Percentiles rank a stretch among this genome's conserved stretches.
phyloP scores from a whole-genome alignment of 1,140 invertebrate genomes.

The Lordiphosa stackelbergi region DNA sequence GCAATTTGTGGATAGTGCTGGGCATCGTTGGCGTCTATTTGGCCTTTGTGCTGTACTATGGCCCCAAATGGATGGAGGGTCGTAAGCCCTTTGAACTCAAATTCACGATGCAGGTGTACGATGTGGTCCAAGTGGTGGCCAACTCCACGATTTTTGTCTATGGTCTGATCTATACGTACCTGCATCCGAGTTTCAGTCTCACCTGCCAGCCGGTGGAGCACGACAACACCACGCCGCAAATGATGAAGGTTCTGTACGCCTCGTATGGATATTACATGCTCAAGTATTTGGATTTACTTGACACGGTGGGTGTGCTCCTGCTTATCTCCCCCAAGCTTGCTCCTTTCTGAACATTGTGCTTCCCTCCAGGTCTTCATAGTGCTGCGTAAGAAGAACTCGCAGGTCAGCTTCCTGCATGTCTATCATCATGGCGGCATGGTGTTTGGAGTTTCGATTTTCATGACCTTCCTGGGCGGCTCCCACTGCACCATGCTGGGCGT shows the following conservation, averaged over 20 bases:
- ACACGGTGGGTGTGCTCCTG: slow-evolving; percentile 78
- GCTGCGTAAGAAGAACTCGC: slow-evolving; percentile 87
- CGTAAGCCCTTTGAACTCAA: slow-evolving; percentile 84
- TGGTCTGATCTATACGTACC: slow-evolving; percentile 77
- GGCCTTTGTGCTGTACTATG: slow-evolving; percentile 79
- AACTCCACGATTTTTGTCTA: slow-evolving; percentile 82
- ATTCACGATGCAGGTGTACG: slow-evolving; percentile 85
- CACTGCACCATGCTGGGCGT: slow-evolving; percentile 75
- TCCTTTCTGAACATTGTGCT: neutral
- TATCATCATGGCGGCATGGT: slow-evolving; percentile 90
- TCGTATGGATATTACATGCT: slow-evolving; percentile 79
- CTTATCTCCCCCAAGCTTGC: neutral
- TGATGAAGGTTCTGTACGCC: slow-evolving; percentile 81
- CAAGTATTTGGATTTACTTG: slow-evolving; percentile 80
- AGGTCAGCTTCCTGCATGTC: slow-evolving; percentile 89
- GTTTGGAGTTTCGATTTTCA: slow-evolving; percentile 77
- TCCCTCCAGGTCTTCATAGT: slow-evolving; percentile 83
- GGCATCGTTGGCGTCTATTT: slow-evolving; percentile 82
- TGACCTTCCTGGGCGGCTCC: slow-evolving; percentile 79
- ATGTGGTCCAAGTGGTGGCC: slow-evolving; percentile 85
- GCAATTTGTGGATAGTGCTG: slow-evolving; percentile 79
- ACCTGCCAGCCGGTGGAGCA: slow-evolving; percentile 82
- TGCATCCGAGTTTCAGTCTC: slow-evolving; percentile 80
- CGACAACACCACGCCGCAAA: slow-evolving; percentile 78
- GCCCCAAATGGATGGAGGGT: slow-evolving; percentile 86